Percentiles rank a stretch among this genome's conserved stretches.
Conservation (phyloP, 2,113 vertebrate genomes). For the Sapajus apella region DNA sequence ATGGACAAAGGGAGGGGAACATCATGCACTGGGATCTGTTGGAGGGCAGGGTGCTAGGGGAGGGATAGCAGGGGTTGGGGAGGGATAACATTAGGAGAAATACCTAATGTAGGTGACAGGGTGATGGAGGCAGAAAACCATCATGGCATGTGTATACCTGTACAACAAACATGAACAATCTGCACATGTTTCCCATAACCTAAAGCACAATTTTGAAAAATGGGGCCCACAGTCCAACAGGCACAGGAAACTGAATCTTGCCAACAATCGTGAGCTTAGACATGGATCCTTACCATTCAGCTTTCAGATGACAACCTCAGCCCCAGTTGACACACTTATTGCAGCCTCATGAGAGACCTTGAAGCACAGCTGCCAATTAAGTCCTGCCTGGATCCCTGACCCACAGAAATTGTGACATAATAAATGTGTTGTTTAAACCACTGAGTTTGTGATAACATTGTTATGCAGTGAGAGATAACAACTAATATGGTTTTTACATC, state of each 20-base stretch:
- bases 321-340: background rate
- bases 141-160: no score
- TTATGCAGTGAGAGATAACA: background rate
- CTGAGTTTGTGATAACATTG: background rate
- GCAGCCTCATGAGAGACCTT: background rate
- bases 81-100: no score
- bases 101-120: no score
- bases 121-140: no score
- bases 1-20: no score
- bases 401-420: background rate
- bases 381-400: background rate
- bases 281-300: background rate
- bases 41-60: no score
- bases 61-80: no score
- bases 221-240: background rate
- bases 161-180: no score
- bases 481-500: background rate
- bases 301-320: constrained; percentile 15
- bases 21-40: no score
- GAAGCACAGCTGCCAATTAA: background rate
- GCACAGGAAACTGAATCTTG: background rate
- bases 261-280: background rate
- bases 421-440: background rate
- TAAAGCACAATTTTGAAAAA: background rate
- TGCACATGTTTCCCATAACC: no score